Evolutionary conservation across 2,888 invertebrate genomes (phyloP), one percentile per base, ranked within the genome.

Genomic region (Lasioglossum malachurum): DNA sequence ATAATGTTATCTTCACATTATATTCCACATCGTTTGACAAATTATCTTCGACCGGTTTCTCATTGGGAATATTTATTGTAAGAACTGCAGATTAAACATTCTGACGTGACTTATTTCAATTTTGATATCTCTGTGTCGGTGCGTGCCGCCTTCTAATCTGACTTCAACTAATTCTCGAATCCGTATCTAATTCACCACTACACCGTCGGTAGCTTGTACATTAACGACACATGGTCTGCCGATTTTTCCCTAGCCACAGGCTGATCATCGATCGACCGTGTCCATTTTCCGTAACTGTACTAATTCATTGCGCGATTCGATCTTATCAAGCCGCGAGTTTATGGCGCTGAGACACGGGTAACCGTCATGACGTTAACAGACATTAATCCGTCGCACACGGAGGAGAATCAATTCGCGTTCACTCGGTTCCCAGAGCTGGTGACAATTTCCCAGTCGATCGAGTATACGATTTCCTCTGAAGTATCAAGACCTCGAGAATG

Each of bases 271-370:
- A 79, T 77, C 86, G 71, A 74, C 75, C 86, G 75, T 83, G 71
- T 86, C 80, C 72, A 49, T 78, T 86, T 89, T 83, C 81, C 81
- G 49, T 35, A 76, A 78, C 80, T 83, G 75, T 80, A 78, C 80
- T 81, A 85, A 89, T 87, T 84, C 78, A 83, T 86, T 67, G 69
- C 64, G 0, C 38, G 16, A 23, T 38, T 44, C 73, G 88, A 86
- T 75, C 64, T 82, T 86, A 84, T 86, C 86, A 35, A n/a, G 67
- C 31, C 73, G 75, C 75, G 81, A 82, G 82, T 86, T 64, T 85
- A 87, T 80, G 78, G 72, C 72, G 71, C 60, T 41, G 57, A 44
- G 73, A 60, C 38, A 79, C 35, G 46, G 23, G 49, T n/a, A 44
- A 67, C 27, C 78, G 38, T 44, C 44, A 41, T 35, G 49, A 80